phyloP scores from a whole-genome alignment of 2,113 vertebrate genomes.

The Halcyon malimbica region DNA sequence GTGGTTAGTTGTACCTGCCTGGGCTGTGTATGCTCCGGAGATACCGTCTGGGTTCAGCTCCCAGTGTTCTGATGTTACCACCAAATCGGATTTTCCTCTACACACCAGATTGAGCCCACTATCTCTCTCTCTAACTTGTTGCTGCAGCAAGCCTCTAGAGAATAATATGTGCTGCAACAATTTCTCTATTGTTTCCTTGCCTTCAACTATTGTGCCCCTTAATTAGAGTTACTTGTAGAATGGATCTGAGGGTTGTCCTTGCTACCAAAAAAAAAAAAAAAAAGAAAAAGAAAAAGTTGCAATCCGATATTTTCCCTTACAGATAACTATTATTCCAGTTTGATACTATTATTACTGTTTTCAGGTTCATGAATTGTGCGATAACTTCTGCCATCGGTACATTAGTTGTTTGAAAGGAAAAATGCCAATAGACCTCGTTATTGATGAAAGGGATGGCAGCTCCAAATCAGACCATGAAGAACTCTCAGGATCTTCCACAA shows the following conservation, averaged over 20 bases:
- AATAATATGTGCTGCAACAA: slow-evolving; percentile 90
- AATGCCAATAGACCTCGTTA: slow-evolving; percentile 99
- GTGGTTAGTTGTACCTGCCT: slow-evolving; percentile 17
- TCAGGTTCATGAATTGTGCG: slow-evolving; percentile 98
- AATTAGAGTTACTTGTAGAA: slow-evolving; percentile 88
- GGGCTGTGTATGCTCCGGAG: background rate
- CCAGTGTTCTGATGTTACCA: slow-evolving; percentile 42
- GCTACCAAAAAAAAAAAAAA: slow-evolving; percentile 27
- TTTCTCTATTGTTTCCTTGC: slow-evolving; percentile 94
- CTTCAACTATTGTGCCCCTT: slow-evolving; percentile 83
- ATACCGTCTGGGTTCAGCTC: slow-evolving; percentile 15
- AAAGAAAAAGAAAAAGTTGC: background rate
- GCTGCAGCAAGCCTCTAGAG: slow-evolving; percentile 86
- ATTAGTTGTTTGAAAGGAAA: slow-evolving; percentile 99
- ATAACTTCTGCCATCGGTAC: slow-evolving; percentile 99
- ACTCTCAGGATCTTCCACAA: slow-evolving; percentile 98
- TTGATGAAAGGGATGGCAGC: slow-evolving; percentile 98
- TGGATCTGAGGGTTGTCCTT: slow-evolving; percentile 74
- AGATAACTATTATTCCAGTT: background rate
- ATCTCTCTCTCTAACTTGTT: slow-evolving; percentile 86
- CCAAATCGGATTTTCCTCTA: slow-evolving; percentile 46
- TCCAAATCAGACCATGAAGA: slow-evolving; percentile 99
- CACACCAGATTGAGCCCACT: slow-evolving; percentile 46
- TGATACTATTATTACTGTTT: background rate
- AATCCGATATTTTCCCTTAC: slow-evolving; percentile 34